Conservation (phyloP, 1,140 invertebrate species). For the Zaprionus kolodkinae region DNA sequence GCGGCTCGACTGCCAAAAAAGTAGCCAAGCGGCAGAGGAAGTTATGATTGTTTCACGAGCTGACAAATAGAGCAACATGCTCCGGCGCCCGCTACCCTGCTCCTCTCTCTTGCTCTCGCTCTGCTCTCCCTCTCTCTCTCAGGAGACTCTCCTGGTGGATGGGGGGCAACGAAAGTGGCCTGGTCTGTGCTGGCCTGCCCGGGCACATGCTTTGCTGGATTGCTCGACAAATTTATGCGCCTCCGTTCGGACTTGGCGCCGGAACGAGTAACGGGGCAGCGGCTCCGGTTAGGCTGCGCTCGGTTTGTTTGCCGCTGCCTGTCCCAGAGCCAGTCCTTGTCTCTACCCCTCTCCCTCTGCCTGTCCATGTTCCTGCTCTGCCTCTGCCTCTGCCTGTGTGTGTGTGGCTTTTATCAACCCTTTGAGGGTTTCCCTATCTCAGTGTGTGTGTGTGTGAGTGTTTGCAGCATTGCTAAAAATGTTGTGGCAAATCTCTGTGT, state of each 20-base stretch:
- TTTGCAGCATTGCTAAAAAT: slow-evolving; percentile 31
- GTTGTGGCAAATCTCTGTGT: slow-evolving; percentile 38
- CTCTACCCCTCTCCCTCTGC: background rate
- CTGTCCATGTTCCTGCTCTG: too few species aligned
- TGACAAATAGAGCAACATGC: slow-evolving; percentile 77
- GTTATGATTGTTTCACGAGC: slow-evolving; percentile 80
- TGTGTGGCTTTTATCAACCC: slow-evolving; percentile 39
- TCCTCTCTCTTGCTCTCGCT: background rate
- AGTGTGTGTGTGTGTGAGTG: slow-evolving; percentile 14
- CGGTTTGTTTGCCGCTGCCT: slow-evolving; percentile 37
- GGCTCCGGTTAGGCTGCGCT: slow-evolving; percentile 37
- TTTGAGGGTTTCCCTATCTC: slow-evolving; percentile 19
- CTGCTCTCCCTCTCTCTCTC: background rate
- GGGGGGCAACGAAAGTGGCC: slow-evolving; percentile 44
- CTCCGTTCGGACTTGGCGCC: slow-evolving; percentile 29
- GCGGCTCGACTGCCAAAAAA: slow-evolving; percentile 32
- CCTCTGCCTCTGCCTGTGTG: background rate
- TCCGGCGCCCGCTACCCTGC: background rate
- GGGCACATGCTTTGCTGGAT: slow-evolving; percentile 53
- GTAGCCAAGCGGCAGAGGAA: slow-evolving; percentile 46
- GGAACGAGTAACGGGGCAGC: slow-evolving; percentile 34
- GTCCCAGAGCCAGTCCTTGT: background rate
- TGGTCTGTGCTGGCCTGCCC: slow-evolving; percentile 19
- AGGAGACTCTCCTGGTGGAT: background rate
- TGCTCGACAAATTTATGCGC: slow-evolving; percentile 56